A percentile compares a stretch with the other conserved stretches of the same genome.
Evolutionary conservation across 2,113 vertebrate genomes (phyloP).

Genomic region (Gobius niger): DNA sequence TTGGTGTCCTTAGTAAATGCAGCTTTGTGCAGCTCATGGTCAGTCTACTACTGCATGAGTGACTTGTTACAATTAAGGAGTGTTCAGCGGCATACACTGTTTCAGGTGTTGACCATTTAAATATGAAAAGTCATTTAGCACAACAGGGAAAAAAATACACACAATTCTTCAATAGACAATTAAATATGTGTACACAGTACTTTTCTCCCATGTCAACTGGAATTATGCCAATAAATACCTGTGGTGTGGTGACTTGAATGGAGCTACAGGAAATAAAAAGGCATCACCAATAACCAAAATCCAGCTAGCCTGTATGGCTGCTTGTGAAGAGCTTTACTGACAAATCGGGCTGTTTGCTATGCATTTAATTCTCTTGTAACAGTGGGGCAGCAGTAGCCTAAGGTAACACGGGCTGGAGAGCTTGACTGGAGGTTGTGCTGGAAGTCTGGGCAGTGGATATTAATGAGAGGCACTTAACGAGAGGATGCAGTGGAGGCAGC

Average conservation of each 20-base stretch:
- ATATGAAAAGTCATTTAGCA: background rate
- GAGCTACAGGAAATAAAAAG: background rate
- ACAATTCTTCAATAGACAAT: background rate
- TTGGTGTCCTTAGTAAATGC: background rate
- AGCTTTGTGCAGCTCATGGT: background rate
- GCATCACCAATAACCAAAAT: background rate
- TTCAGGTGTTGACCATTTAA: no score
- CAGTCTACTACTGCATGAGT: background rate
- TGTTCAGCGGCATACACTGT: no score
- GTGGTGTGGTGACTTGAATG: background rate
- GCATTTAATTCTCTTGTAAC: slow-evolving; percentile 37
- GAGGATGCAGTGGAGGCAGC: slow-evolving; percentile 49
- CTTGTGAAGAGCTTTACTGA: slow-evolving; percentile 29
- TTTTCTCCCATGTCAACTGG: background rate
- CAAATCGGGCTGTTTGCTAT: slow-evolving; percentile 27
- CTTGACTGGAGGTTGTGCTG: slow-evolving; percentile 30
- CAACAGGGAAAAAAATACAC: background rate
- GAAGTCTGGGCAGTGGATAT: slow-evolving; percentile 48
- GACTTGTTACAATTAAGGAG: background rate
- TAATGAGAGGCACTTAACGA: slow-evolving; percentile 51
- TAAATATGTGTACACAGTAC: background rate
- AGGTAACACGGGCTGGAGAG: slow-evolving; percentile 31
- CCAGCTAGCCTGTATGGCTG: slow-evolving; percentile 21
- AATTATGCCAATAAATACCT: background rate
- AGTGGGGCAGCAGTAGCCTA: slow-evolving; percentile 27